Conservation (phyloP, 2,888 invertebrate genomes). For the Ramazzottius varieornatus region DNA sequence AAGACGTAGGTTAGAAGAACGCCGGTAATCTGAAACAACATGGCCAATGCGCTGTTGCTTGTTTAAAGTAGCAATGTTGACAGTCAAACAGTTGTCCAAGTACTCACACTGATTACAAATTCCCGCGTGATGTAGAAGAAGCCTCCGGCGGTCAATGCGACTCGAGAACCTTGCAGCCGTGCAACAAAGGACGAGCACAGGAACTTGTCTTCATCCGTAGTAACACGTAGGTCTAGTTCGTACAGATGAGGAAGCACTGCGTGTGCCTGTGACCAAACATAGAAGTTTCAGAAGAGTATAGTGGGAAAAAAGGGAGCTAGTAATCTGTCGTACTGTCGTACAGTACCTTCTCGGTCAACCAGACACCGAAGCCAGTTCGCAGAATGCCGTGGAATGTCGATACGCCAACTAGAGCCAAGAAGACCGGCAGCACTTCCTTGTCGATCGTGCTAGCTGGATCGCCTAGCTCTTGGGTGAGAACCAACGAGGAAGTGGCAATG, state of each 20-base stretch:
- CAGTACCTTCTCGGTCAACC: conserved; percentile 3
- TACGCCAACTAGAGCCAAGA: neutral
- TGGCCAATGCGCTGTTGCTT: neutral
- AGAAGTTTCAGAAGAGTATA: too few relatives aligned
- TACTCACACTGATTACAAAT: neutral
- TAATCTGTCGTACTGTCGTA: too few relatives aligned
- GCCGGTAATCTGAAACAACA: neutral
- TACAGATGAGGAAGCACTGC: neutral
- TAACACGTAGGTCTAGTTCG: neutral
- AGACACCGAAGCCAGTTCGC: neutral
- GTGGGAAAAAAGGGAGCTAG: too few relatives aligned
- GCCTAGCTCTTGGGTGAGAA: neutral
- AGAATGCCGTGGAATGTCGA: neutral
- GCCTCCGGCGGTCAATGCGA: conserved; percentile 2
- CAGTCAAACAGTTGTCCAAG: neutral
- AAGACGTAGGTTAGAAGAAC: neutral
- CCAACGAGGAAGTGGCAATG: neutral
- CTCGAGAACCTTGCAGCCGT: neutral
- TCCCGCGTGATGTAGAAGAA: conserved; percentile 4
- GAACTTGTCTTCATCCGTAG: neutral
- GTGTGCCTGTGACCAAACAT: neutral
- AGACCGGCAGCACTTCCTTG: neutral
- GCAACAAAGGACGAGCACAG: neutral
- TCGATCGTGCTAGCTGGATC: neutral
- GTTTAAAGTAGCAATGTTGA: neutral